Evolutionary conservation across 2,888 invertebrate genomes (phyloP).

Genomic region (Strigamia crassipes): DNA sequence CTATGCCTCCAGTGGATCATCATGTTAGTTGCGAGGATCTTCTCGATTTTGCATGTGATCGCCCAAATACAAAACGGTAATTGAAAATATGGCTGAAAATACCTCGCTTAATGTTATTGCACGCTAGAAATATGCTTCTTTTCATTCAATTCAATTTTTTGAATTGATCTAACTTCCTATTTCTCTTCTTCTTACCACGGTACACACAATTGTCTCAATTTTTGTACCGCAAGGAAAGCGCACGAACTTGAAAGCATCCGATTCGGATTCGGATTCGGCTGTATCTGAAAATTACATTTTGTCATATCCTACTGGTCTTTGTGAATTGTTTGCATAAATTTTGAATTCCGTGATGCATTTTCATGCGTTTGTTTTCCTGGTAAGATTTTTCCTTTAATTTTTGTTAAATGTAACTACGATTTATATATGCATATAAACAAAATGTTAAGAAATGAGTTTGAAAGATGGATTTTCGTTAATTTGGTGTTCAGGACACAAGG

Average conservation of each 20-base stretch:
- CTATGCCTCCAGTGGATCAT: constrained; percentile 64
- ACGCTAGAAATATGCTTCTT: neutral
- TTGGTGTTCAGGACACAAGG: constrained; percentile 66
- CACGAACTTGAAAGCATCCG: too few relatives aligned
- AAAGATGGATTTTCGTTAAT: constrained; percentile 29
- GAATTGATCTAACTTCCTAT: neutral
- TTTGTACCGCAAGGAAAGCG: too few relatives aligned
- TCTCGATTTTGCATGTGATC: constrained; percentile 82
- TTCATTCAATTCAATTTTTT: neutral
- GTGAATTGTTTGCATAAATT: neutral
- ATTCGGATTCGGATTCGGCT: too few relatives aligned
- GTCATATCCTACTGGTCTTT: too few relatives aligned
- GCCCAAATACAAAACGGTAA: constrained; percentile 67
- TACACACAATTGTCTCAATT: neutral
- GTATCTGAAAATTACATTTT: too few relatives aligned
- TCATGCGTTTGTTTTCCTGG: neutral
- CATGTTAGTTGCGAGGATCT: constrained; percentile 91
- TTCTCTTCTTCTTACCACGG: neutral
- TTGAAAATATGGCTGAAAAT: constrained; percentile 31
- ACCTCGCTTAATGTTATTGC: neutral
- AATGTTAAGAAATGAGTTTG: constrained; percentile 29
- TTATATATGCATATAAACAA: neutral
- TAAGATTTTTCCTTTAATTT: neutral
- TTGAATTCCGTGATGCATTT: too few relatives aligned
- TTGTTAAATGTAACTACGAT: neutral